phyloP scores from a whole-genome alignment of 2,797 vertebrate genomes.

The Novumbra hubbsi region DNA sequence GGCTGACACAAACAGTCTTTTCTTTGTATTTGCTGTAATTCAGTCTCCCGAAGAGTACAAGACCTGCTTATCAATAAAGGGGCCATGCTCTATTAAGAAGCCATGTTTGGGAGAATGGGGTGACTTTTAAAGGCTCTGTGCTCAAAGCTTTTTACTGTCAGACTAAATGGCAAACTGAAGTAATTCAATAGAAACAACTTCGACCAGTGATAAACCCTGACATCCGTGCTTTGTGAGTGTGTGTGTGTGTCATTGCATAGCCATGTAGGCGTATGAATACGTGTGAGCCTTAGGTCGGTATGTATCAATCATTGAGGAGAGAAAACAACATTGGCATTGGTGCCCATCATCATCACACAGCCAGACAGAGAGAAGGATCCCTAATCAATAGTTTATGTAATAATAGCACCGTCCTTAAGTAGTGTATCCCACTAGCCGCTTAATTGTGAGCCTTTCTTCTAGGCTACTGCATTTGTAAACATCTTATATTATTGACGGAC shows the following conservation, averaged over 20 bases:
- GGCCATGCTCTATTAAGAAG: conserved; percentile 52
- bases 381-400: conserved; percentile 61
- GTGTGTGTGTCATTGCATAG: background rate
- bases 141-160: conserved; percentile 27
- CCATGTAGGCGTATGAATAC: conserved; percentile 7
- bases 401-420: conserved; percentile 51
- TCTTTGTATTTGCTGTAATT: conserved; percentile 48
- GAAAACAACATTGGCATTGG: conserved; percentile 42
- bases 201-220: conserved; percentile 4
- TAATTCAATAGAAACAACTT: conserved; percentile 36
- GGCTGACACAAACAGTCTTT: conserved; percentile 57
- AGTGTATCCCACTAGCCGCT: conserved; percentile 41
- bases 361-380: conserved; percentile 42
- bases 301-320: conserved; percentile 32
- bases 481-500: conserved; percentile 24
- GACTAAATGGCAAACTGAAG: conserved; percentile 52
- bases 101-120: conserved; percentile 43
- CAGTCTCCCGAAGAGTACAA: conserved; percentile 57
- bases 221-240: conserved; percentile 5
- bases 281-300: conserved; percentile 30
- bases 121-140: conserved; percentile 54
- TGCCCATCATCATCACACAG: conserved; percentile 41
- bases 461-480: conserved; percentile 36
- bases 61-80: conserved; percentile 64
- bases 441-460: conserved; percentile 76